Evolutionary conservation across 2,113 vertebrate species (phyloP).

Genomic region (Zosterops japonicus): DNA sequence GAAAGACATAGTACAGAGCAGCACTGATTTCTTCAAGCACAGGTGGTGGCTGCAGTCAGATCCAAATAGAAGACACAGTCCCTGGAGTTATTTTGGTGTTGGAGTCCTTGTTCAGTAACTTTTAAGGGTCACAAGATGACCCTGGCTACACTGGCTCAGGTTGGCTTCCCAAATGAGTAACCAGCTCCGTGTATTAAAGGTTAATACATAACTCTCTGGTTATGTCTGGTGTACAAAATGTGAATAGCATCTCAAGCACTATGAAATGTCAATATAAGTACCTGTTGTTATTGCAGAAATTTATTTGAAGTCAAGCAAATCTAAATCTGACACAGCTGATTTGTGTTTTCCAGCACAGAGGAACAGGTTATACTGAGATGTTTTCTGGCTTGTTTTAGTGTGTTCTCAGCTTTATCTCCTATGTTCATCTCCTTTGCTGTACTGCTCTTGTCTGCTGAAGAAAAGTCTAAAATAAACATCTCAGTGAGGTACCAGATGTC

Average conservation of each 20-base stretch:
- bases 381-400: neutral
- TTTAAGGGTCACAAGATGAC: neutral
- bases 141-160: neutral
- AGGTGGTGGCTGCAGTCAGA: neutral
- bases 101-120: neutral
- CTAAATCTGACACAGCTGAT: conserved; percentile 14
- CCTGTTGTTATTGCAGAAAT: conserved; percentile 34
- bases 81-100: neutral
- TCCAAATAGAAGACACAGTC: neutral
- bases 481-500: conserved; percentile 12
- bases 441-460: conserved; percentile 47
- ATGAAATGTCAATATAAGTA: conserved; percentile 47
- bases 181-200: neutral
- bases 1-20: neutral
- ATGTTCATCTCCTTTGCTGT: neutral
- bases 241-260: conserved; percentile 66
- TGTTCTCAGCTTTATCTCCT: neutral
- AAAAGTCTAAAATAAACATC: conserved; percentile 57
- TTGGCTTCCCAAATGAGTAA: conserved; percentile 21
- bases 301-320: conserved; percentile 43
- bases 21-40: neutral
- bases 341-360: conserved; percentile 11
- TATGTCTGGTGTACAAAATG: neutral
- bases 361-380: neutral
- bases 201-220: neutral